A percentile compares a stretch with the other conserved stretches of the same genome.
These are phyloP conservation scores for Puma concolor DNA, from an alignment of 2,113 vertebrate species.

Conservation along the genomic window DNA sequence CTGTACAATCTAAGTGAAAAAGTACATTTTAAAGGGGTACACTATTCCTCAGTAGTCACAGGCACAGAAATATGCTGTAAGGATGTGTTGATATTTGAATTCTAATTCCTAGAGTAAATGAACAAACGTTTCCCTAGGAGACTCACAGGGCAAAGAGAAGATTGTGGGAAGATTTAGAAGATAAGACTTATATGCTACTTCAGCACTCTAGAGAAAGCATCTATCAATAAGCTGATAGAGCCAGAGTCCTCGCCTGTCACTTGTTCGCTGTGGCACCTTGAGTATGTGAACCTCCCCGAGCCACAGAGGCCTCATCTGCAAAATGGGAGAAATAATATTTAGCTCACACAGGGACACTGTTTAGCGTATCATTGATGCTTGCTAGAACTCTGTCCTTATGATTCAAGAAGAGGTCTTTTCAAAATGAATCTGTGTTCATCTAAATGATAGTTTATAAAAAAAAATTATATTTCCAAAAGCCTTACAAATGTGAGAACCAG, in stretches of 20 bases:
- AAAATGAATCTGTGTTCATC: not conserved
- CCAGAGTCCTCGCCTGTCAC: not conserved
- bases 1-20: conserved; percentile 16
- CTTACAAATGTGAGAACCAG: not conserved
- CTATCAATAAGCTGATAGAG: not conserved
- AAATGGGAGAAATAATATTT: not conserved
- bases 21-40: not conserved
- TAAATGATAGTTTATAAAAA: conserved; percentile 21
- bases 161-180: not conserved
- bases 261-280: not conserved
- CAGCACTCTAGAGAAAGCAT: not conserved
- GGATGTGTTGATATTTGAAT: not conserved
- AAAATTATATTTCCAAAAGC: not conserved
- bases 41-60: not conserved
- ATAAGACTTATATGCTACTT: not conserved
- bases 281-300: not conserved
- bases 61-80: not conserved
- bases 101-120: not conserved
- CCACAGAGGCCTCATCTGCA: not conserved
- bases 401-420: not conserved
- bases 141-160: not conserved
- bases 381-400: not conserved
- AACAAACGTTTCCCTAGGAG: not conserved
- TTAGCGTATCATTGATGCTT: not conserved
- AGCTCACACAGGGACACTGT: not conserved